Percentiles rank a stretch among this genome's conserved stretches.
Conservation (phyloP, 2,113 vertebrate species). For the Pithys albifrons region DNA sequence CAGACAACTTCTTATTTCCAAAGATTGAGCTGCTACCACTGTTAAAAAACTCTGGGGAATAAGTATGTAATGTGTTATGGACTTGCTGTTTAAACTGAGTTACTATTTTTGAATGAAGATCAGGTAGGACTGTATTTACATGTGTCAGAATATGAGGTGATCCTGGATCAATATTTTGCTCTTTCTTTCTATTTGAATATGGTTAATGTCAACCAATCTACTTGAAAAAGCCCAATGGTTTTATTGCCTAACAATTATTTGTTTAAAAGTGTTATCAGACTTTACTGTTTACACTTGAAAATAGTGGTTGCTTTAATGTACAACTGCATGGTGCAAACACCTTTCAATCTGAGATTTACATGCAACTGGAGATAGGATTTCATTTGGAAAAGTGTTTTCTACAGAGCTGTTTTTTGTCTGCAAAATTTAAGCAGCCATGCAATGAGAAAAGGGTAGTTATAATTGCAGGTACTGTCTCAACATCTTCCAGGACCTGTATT, state of each 20-base stretch:
- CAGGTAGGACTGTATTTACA: neutral
- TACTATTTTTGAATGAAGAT: neutral
- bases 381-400: neutral
- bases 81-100: neutral
- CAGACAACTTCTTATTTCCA: neutral
- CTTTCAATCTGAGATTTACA: neutral
- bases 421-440: neutral
- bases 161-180: neutral
- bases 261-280: neutral
- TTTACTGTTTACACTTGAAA: neutral
- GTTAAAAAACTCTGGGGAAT: neutral
- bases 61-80: neutral
- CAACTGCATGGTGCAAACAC: neutral
- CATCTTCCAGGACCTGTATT: neutral
- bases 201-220: neutral
- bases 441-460: neutral
- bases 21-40: neutral
- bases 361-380: neutral
- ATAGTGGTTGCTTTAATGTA: neutral
- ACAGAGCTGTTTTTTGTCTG: neutral
- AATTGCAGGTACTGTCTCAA: neutral
- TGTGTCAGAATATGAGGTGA: neutral
- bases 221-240: neutral
- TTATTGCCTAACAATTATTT: neutral
- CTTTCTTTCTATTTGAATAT: neutral